phyloP scores from a whole-genome alignment of 2,888 invertebrate species.

The Tetropium fuscum region DNA sequence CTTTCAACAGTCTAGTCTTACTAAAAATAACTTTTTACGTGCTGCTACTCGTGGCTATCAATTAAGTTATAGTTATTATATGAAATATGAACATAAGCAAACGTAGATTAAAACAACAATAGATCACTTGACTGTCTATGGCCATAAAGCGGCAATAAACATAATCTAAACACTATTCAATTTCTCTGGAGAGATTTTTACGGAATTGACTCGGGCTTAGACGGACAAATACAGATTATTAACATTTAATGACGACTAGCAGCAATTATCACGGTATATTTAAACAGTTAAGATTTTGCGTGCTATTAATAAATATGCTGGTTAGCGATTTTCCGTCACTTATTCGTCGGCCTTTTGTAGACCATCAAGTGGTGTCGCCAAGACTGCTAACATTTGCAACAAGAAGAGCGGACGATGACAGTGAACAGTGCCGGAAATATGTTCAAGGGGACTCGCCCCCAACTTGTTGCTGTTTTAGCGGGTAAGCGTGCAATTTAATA shows the following conservation, averaged over 20 bases:
- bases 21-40: no score
- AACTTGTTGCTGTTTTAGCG: slow-evolving; percentile 7
- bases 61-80: no score
- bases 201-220: no score
- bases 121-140: no score
- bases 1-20: no score
- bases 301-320: slow-evolving; percentile 10
- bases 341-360: slow-evolving; percentile 2
- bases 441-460: slow-evolving; percentile 8
- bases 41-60: no score
- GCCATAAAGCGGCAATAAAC: no score
- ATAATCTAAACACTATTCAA: no score
- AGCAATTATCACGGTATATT: slow-evolving; percentile 7
- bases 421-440: slow-evolving; percentile 9
- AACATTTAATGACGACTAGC: neutral
- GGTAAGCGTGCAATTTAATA: slow-evolving; percentile 6
- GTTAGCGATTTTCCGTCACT: neutral
- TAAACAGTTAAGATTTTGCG: neutral
- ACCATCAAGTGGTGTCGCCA: slow-evolving; percentile 9
- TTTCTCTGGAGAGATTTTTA: no score
- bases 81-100: no score
- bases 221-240: slow-evolving; percentile 6
- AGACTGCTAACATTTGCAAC: neutral
- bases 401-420: slow-evolving; percentile 5
- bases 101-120: no score